Evolutionary conservation across 2,888 invertebrate genomes (phyloP).

Genomic region (Himalopsyche kuldschensis): DNA sequence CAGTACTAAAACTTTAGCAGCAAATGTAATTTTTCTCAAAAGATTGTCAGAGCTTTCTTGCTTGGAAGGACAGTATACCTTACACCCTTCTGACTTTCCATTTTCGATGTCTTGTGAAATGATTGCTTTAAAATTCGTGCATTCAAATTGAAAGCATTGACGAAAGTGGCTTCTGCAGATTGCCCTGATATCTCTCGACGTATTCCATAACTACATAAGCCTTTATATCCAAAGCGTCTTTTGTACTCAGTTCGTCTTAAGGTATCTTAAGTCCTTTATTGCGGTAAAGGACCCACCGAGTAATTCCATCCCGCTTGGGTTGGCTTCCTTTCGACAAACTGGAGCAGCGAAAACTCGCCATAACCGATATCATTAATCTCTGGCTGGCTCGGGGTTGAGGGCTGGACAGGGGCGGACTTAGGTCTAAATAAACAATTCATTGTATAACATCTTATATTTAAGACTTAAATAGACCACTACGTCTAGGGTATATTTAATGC

Average conservation of each 20-base stretch:
- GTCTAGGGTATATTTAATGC: too few relatives aligned
- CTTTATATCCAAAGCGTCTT: neutral
- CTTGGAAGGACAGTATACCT: too few relatives aligned
- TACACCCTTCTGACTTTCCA: too few relatives aligned
- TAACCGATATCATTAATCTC: slow-evolving; percentile 26
- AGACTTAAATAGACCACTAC: neutral
- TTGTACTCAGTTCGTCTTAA: neutral
- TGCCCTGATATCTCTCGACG: neutral
- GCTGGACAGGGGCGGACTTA: neutral
- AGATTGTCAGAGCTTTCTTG: too few relatives aligned
- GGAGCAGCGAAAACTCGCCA: slow-evolving; percentile 7
- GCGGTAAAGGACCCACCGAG: neutral
- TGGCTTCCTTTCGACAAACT: slow-evolving; percentile 20
- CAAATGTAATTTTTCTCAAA: too few relatives aligned
- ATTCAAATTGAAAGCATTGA: too few relatives aligned
- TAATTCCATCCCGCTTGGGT: neutral
- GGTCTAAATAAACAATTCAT: neutral
- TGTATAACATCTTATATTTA: neutral
- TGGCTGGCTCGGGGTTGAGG: neutral
- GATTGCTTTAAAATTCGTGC: too few relatives aligned
- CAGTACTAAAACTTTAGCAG: too few relatives aligned
- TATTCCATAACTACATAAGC: neutral
- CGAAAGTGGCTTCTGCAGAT: neutral
- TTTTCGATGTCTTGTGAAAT: too few relatives aligned
- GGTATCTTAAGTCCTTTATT: neutral